These are phyloP conservation scores for Microtus oregoni DNA, from an alignment of 2,113 vertebrate species.

Conservation along the genomic window DNA sequence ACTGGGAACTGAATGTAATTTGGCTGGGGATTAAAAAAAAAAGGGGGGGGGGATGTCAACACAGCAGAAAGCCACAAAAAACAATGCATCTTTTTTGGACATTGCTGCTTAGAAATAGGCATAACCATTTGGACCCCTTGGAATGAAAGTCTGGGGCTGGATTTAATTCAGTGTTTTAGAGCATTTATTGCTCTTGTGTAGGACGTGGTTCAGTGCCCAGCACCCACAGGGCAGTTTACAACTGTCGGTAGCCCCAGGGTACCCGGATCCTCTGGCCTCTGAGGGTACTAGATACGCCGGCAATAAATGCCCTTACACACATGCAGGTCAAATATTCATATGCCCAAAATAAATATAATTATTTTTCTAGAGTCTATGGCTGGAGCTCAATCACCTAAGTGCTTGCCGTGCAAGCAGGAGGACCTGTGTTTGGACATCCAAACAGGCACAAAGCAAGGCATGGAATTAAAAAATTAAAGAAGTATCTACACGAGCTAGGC, in stretches of 20 bases:
- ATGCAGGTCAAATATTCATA: neutral
- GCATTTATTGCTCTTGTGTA: neutral
- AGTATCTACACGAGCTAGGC: neutral
- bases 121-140: slow-evolving; percentile 3
- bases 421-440: neutral
- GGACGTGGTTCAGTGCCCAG: neutral
- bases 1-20: neutral
- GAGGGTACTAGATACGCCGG: neutral
- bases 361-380: neutral
- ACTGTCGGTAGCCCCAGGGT: neutral
- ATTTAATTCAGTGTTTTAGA: neutral
- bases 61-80: neutral
- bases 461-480: neutral
- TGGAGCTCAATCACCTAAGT: neutral
- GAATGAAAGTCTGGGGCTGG: slow-evolving; percentile 27
- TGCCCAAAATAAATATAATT: neutral
- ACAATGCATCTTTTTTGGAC: neutral
- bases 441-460: neutral
- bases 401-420: neutral
- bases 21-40: no score
- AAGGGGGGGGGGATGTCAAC: neutral
- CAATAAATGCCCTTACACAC: neutral
- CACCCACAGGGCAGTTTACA: neutral
- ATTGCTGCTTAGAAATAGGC: slow-evolving; percentile 27
- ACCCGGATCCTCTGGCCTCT: neutral